Conservation (phyloP, 1,140 invertebrate genomes). For the Andricus grossulariae region DNA sequence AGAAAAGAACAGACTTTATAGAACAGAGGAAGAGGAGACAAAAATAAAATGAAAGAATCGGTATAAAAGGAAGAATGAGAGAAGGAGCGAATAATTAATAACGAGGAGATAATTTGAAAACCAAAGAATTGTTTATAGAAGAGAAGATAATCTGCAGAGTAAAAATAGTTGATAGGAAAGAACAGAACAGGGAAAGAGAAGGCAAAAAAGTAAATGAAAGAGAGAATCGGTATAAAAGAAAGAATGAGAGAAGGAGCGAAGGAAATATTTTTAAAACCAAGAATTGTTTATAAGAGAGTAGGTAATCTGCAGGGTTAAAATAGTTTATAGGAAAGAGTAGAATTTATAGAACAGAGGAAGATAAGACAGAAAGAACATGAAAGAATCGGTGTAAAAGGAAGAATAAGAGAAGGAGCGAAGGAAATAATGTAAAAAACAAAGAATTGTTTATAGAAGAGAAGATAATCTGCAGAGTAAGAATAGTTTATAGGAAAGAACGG, state of each 20-base stretch:
- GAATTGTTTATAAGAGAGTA: background rate
- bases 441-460: conserved; percentile 18
- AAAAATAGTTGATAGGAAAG: background rate
- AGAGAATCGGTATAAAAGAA: conserved; percentile 30
- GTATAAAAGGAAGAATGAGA: conserved; percentile 25
- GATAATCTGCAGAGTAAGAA: background rate
- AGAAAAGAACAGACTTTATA: background rate
- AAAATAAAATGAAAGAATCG: background rate
- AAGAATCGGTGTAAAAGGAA: conserved; percentile 28
- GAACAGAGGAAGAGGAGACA: background rate
- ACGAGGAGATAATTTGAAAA: background rate
- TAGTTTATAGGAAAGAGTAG: background rate
- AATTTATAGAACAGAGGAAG: background rate
- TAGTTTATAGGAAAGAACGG: background rate
- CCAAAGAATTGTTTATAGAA: background rate
- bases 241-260: background rate
- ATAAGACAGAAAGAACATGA: background rate
- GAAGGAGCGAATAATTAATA: too few relatives aligned
- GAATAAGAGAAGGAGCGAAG: background rate
- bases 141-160: background rate
- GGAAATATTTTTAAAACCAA: background rate
- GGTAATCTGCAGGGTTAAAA: background rate
- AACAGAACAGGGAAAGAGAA: background rate
- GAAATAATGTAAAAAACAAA: background rate
- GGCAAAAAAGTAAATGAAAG: too few relatives aligned